Percentiles rank a stretch among this genome's conserved stretches.
These are phyloP conservation scores for Scrobipalpa costella DNA, from an alignment of 2,888 invertebrate genomes.

Conservation along the genomic window DNA sequence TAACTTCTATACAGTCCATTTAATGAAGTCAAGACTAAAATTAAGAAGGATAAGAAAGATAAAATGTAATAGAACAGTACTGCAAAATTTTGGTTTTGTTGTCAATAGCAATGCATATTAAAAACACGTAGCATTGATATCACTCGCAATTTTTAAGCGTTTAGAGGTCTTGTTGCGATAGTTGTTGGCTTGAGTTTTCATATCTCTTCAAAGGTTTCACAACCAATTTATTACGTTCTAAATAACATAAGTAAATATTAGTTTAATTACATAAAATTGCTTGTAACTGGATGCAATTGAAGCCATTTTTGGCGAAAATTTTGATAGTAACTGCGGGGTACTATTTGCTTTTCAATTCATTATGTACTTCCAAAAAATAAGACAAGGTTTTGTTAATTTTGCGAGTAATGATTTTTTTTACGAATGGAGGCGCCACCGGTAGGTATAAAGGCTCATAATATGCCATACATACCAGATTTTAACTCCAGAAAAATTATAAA, in stretches of 20 bases:
- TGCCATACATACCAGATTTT: no score
- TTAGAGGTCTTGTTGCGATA: slow-evolving; percentile 44
- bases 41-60: not conserved
- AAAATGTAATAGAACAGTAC: slow-evolving; percentile 55
- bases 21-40: not conserved
- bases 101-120: slow-evolving; percentile 50
- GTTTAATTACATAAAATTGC: no score
- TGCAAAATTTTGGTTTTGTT: slow-evolving; percentile 44
- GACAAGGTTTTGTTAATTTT: no score
- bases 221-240: slow-evolving; percentile 3
- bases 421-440: no score
- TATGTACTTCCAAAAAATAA: no score
- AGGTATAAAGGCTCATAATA: no score
- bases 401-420: no score
- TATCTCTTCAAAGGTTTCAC: slow-evolving; percentile 15
- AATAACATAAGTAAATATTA: not conserved
- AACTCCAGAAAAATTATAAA: not conserved
- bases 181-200: slow-evolving; percentile 50
- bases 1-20: not conserved
- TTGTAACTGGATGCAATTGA: no score
- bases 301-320: no score
- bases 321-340: no score
- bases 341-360: no score
- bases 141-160: slow-evolving; percentile 58
- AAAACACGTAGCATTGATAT: slow-evolving; percentile 53